Evolutionary conservation across 2,797 vertebrate species (phyloP).

Genomic region (Onychomys arenicola): DNA sequence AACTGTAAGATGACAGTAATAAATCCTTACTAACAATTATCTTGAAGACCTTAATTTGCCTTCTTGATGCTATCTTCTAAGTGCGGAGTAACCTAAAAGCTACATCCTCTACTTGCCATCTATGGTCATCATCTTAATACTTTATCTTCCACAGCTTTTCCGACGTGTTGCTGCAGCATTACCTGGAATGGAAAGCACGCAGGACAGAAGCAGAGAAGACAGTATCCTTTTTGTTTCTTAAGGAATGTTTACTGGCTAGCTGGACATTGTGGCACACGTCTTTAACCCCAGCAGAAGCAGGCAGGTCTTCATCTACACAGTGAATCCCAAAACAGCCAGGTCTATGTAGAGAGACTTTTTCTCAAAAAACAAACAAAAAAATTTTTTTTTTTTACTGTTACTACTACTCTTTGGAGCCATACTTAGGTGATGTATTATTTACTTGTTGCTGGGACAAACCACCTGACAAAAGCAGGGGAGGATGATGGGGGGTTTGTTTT

Average conservation of each 20-base stretch:
- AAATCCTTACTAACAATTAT: background rate
- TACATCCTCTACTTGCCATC: background rate
- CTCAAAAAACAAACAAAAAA: background rate
- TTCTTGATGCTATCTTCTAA: constrained; percentile 39
- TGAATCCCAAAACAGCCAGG: background rate
- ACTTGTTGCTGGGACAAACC: background rate
- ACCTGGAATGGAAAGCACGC: constrained; percentile 98
- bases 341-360: background rate
- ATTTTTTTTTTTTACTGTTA: background rate
- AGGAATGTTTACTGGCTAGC: constrained; percentile 23
- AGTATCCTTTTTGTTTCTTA: constrained; percentile 94
- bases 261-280: background rate
- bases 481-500: background rate
- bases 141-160: constrained; percentile 92
- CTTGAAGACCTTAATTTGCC: constrained; percentile 34
- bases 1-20: background rate
- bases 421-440: background rate
- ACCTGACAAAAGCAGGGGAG: background rate
- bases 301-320: background rate
- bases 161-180: constrained; percentile 98
- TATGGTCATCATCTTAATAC: background rate
- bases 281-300: background rate
- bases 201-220: constrained; percentile 99
- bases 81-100: constrained; percentile 31
- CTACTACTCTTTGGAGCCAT: constrained; percentile 1